Conservation (phyloP, 1,140 invertebrate species). For the Diplogasteroides magnus region DNA sequence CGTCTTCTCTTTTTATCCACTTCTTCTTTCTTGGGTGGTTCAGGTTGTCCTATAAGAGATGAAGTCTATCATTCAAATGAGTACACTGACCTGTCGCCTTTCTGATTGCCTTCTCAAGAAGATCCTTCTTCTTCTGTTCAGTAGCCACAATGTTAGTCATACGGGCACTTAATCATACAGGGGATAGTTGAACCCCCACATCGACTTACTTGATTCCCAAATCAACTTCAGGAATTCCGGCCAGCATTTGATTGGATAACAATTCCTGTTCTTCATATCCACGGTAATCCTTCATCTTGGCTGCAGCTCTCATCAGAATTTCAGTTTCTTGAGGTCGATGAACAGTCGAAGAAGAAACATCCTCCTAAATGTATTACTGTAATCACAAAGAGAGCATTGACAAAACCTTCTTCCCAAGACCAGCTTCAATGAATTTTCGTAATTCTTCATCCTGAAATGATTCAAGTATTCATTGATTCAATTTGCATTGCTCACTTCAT, state of each 20-base stretch:
- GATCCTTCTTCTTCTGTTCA: slow-evolving; percentile 46
- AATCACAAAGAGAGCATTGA: slow-evolving; percentile 9
- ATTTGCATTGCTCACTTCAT: no score
- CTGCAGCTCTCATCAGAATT: slow-evolving; percentile 43
- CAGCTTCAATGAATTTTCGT: slow-evolving; percentile 37
- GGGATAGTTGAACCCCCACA: background rate
- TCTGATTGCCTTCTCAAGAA: slow-evolving; percentile 23
- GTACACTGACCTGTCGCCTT: background rate
- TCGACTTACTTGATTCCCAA: slow-evolving; percentile 80
- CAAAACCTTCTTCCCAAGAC: slow-evolving; percentile 22
- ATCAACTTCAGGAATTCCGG: slow-evolving; percentile 99
- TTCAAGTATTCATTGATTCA: no score
- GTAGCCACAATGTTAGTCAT: slow-evolving; percentile 52
- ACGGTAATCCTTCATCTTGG: slow-evolving; percentile 37
- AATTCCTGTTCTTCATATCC: slow-evolving; percentile 85
- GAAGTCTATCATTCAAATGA: no score
- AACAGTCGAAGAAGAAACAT: background rate
- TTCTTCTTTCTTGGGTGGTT: no score
- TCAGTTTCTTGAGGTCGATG: slow-evolving; percentile 17
- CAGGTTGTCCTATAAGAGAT: no score
- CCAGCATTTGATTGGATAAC: slow-evolving; percentile 99
- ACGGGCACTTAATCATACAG: slow-evolving; percentile 41
- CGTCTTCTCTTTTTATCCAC: background rate
- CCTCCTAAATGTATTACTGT: background rate
- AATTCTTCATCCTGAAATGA: slow-evolving; percentile 54